Evolutionary conservation across 2,113 vertebrate species (phyloP), one percentile per base, ranked within the genome.

Genomic region (Camelus dromedarius): DNA sequence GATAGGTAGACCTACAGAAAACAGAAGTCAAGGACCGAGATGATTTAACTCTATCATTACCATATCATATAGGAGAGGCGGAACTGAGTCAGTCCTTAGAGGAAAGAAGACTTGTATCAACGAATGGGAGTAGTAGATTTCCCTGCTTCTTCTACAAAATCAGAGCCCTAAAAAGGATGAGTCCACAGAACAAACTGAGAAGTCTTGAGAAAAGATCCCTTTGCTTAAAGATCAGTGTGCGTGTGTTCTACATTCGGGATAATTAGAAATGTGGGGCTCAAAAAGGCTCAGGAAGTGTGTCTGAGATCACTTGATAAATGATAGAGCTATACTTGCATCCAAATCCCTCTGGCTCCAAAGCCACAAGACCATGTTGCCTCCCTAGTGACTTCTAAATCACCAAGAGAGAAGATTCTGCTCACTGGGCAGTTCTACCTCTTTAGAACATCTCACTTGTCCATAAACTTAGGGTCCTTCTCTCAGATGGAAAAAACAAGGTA

Each of bases 301-400:
- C n/a, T 95, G 83, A 56, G 46, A 66, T 84, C 42, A 92, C 19
- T 22, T 91, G 54, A 80, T 86, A 84, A 83, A 87, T 69, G 13
- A 91, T 81, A 84, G 52, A 75, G 73, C 28, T 60, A 11, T 24
- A 58, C 26, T 11, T 69, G 48, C 96, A 72, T 8, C n/a, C 46
- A 67, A 14, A 11, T 54, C 56, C 77, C 62, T 77, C 88, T 50
- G 35, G 24, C 16, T 81, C 66, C 56, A 87, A 64, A 93, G 70
- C 58, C 28, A 84, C 4, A 62, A 50, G 16, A 26, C 28, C 42
- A 88, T 0, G 5, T 48, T 77, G 64, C 48, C 46, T 67, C 14
- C 60, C 9, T 30, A 26, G 46, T 42, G n/a, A 81, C 24, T 67
- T 90, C 82, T 8, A 92, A 92, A 96, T 80, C 42, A 75, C 7